Conservation (phyloP, 2,113 vertebrate genomes). For the Ivindomyrus marchei region DNA sequence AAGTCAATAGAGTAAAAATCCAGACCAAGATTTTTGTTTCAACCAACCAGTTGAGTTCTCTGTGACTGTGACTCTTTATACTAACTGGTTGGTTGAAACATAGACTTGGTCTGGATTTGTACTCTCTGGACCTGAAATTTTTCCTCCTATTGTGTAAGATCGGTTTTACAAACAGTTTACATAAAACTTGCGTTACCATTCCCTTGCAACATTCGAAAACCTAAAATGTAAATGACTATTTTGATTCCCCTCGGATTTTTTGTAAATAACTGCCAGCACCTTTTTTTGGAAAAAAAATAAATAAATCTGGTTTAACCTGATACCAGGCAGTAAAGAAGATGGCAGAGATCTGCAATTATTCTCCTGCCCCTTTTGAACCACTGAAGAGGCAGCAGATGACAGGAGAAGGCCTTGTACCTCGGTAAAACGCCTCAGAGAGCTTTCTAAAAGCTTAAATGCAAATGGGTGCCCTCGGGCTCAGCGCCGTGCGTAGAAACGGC, state of each 20-base stretch:
- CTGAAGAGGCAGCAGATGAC: not conserved
- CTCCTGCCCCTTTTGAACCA: not conserved
- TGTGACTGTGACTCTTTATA: too few relatives aligned
- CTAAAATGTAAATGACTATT: not conserved
- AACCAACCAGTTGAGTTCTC: too few relatives aligned
- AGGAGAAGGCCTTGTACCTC: not conserved
- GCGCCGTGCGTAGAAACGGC: not conserved
- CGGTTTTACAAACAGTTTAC: not conserved
- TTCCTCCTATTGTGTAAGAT: not conserved
- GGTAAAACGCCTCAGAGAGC: not conserved
- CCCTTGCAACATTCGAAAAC: not conserved
- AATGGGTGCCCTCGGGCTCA: not conserved
- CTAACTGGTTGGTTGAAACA: too few relatives aligned
- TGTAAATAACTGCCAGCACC: not conserved
- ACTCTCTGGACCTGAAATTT: not conserved
- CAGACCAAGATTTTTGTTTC: too few relatives aligned
- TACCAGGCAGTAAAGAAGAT: not conserved
- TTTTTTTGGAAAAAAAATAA: not conserved
- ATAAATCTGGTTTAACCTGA: not conserved
- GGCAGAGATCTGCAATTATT: not conserved
- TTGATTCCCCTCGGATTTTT: not conserved
- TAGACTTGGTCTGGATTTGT: too few relatives aligned
- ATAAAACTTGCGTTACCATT: not conserved
- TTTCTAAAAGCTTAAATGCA: conserved; percentile 11
- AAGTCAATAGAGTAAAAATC: too few relatives aligned